Conservation (phyloP, 1,140 invertebrate species). For the Nasonia longicornis region DNA sequence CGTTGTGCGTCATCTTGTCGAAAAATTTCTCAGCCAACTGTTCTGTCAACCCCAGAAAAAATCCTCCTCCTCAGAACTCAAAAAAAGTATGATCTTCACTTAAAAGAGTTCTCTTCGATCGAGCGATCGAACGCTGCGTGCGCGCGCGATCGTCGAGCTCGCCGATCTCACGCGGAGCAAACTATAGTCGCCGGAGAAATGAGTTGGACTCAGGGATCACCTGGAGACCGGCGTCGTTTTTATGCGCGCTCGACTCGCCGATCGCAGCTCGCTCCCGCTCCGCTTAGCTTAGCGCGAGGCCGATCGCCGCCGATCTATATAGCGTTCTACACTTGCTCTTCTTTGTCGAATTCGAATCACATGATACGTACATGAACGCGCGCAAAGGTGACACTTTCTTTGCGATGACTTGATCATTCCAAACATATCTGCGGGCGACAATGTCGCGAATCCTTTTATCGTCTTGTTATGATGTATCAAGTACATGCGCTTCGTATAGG, state of each 20-base stretch:
- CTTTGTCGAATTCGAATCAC: background rate
- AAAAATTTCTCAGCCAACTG: background rate
- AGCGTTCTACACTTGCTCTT: background rate
- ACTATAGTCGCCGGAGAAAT: conserved; percentile 21
- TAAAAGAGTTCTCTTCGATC: background rate
- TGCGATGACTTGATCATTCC: background rate
- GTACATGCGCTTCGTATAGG: too few relatives aligned
- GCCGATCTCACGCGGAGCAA: background rate
- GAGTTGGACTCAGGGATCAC: conserved; percentile 26
- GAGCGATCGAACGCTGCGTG: background rate
- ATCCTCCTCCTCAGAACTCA: background rate
- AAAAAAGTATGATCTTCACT: background rate
- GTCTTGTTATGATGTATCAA: background rate
- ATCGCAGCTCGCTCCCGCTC: background rate
- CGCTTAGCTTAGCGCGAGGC: background rate
- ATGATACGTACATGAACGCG: background rate
- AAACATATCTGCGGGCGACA: background rate
- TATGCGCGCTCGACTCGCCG: conserved; percentile 35
- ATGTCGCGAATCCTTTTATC: background rate
- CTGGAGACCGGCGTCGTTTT: conserved; percentile 24
- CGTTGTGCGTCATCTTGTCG: conserved; percentile 42
- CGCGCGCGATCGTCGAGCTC: background rate
- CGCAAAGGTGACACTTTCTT: background rate
- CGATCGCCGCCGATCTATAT: conserved; percentile 9
- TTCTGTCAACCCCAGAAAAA: background rate